Conservation (phyloP, 64 coral and sea anemone genomes). For the Acropora tenuis region DNA sequence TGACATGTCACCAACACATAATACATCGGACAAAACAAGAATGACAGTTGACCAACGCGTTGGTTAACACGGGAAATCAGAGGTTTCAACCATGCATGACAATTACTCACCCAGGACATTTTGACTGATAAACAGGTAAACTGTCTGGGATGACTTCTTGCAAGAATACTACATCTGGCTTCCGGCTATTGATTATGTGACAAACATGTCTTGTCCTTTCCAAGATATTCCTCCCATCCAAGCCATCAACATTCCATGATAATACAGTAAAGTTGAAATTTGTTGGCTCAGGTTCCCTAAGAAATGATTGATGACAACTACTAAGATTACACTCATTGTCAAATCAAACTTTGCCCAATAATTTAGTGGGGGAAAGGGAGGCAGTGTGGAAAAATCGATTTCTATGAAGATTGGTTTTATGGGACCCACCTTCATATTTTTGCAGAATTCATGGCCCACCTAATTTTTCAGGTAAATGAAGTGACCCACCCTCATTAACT, state of each 20-base stretch:
- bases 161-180: slow-evolving; percentile 88
- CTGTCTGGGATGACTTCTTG: slow-evolving; percentile 85
- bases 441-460: too few relatives aligned
- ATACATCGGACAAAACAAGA: too few relatives aligned
- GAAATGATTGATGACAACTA: neutral
- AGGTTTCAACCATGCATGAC: neutral
- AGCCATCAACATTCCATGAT: slow-evolving; percentile 96
- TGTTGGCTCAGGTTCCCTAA: neutral
- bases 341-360: too few relatives aligned
- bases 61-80: neutral
- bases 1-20: too few relatives aligned
- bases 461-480: too few relatives aligned
- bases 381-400: too few relatives aligned
- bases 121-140: slow-evolving; percentile 54
- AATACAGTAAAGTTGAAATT: slow-evolving; percentile 56
- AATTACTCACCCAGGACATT: slow-evolving; percentile 74
- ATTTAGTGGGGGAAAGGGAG: too few relatives aligned
- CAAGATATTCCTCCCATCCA: slow-evolving; percentile 54
- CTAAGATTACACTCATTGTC: neutral
- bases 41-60: too few relatives aligned
- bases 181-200: slow-evolving; percentile 48
- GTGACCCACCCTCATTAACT: too few relatives aligned
- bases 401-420: too few relatives aligned
- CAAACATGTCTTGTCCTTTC: slow-evolving; percentile 79
- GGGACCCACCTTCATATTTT: too few relatives aligned